These are phyloP conservation scores for Hirtodrosophila cameraria DNA, from an alignment of 2,888 invertebrate genomes.

Conservation along the genomic window DNA sequence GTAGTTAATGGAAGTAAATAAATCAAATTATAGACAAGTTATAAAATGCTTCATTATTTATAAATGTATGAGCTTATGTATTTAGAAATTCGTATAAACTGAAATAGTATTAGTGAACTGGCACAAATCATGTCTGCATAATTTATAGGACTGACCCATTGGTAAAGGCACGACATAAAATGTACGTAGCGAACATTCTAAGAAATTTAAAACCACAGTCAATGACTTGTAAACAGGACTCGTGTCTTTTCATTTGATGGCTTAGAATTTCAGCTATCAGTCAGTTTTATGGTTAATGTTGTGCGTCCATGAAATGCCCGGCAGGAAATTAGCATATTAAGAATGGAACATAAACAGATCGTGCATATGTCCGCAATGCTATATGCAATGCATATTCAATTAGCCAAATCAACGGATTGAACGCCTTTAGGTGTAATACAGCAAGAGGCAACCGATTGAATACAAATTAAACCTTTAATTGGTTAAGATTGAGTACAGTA, in stretches of 20 bases:
- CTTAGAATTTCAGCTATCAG: slow-evolving; percentile 71
- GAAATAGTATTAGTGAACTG: not conserved
- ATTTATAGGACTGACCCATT: slow-evolving; percentile 42
- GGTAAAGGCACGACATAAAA: slow-evolving; percentile 26
- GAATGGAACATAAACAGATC: slow-evolving; percentile 58
- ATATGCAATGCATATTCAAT: slow-evolving; percentile 69
- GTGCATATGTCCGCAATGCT: slow-evolving; percentile 45
- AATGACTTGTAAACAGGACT: slow-evolving; percentile 72
- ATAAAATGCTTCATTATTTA: too few species aligned
- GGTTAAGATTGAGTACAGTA: not conserved
- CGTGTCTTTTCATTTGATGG: slow-evolving; percentile 58
- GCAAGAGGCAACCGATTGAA: slow-evolving; percentile 43
- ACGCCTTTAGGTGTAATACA: slow-evolving; percentile 47
- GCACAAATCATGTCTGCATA: not conserved
- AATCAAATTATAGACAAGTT: too few species aligned
- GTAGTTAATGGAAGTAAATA: too few species aligned
- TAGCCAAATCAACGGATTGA: slow-evolving; percentile 43
- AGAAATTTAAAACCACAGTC: slow-evolving; percentile 49
- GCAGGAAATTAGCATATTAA: slow-evolving; percentile 62
- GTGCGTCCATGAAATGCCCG: slow-evolving; percentile 38
- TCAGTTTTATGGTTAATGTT: slow-evolving; percentile 43
- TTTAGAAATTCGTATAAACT: too few species aligned
- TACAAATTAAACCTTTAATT: slow-evolving; percentile 58
- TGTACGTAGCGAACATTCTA: slow-evolving; percentile 19
- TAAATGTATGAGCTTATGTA: too few species aligned